These are phyloP conservation scores for Chelonia mydas DNA, from an alignment of 2,797 vertebrate genomes.

Conservation along the genomic window DNA sequence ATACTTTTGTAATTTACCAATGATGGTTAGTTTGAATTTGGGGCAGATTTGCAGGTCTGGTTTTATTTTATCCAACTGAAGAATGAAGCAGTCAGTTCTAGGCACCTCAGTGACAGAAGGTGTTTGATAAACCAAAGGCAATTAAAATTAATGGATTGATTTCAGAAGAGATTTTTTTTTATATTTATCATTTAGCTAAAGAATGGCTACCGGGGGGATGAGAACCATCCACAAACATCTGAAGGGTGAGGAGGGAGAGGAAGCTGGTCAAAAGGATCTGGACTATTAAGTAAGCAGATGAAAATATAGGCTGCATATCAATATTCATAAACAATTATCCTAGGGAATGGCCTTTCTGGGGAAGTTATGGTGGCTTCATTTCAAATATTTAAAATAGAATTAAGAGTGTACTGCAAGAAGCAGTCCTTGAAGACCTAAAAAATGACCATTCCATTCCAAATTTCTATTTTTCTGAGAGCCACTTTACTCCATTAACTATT, in stretches of 20 bases:
- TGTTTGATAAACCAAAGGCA: not conserved
- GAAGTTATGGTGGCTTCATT: not conserved
- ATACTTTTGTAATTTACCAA: not conserved
- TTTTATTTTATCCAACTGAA: not conserved
- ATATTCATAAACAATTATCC: not conserved
- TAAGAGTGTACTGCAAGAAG: not conserved
- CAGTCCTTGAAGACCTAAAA: not conserved
- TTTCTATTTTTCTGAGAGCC: not conserved
- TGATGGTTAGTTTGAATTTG: not conserved
- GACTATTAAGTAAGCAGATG: not conserved
- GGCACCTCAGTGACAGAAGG: not conserved
- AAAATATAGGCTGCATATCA: not conserved
- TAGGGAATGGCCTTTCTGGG: not conserved
- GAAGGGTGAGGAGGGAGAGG: not conserved
- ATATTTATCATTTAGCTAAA: rapidly evolving
- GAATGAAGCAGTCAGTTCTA: not conserved
- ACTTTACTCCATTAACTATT: not conserved
- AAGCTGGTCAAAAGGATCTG: not conserved
- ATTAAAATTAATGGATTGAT: not conserved
- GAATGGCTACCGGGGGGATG: rapidly evolving
- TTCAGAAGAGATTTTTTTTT: not conserved
- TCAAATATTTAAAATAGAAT: not conserved
- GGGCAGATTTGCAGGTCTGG: not conserved
- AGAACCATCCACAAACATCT: rapidly evolving
- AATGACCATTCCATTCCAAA: not conserved